phyloP scores from a whole-genome alignment of 1,140 invertebrate genomes.

The Diprion similis region DNA sequence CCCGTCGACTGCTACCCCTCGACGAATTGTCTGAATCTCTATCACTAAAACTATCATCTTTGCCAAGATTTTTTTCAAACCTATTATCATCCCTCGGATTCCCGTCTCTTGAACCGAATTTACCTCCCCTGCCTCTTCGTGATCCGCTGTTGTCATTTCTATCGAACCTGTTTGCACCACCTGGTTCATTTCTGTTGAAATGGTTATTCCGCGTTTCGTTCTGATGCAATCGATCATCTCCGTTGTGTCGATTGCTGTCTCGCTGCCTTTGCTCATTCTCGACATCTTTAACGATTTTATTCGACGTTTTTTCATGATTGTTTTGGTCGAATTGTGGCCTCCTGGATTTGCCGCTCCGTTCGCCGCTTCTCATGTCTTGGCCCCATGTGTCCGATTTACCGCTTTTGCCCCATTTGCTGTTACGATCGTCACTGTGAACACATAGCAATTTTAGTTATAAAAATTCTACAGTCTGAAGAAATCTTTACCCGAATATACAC shows the following conservation, averaged over 20 bases:
- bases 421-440: neutral
- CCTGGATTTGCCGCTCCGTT: neutral
- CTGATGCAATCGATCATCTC: constrained; percentile 23
- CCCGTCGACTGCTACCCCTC: constrained; percentile 31
- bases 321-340: neutral
- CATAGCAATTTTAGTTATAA: no score
- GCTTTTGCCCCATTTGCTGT: neutral
- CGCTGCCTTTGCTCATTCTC: constrained; percentile 43
- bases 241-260: constrained; percentile 40
- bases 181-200: constrained; percentile 31
- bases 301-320: constrained; percentile 14
- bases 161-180: constrained; percentile 26
- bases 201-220: constrained; percentile 24
- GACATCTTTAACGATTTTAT: constrained; percentile 41
- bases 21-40: constrained; percentile 46
- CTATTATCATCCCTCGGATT: constrained; percentile 20
- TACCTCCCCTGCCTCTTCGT: constrained; percentile 31
- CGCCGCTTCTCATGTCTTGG: neutral
- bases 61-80: constrained; percentile 15
- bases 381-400: neutral
- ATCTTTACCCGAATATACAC: no score
- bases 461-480: no score
- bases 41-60: constrained; percentile 35
- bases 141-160: constrained; percentile 26
- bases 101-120: constrained; percentile 26